Conservation (phyloP, 2,797 vertebrate genomes). For the Eupleurogrammus muticus region DNA sequence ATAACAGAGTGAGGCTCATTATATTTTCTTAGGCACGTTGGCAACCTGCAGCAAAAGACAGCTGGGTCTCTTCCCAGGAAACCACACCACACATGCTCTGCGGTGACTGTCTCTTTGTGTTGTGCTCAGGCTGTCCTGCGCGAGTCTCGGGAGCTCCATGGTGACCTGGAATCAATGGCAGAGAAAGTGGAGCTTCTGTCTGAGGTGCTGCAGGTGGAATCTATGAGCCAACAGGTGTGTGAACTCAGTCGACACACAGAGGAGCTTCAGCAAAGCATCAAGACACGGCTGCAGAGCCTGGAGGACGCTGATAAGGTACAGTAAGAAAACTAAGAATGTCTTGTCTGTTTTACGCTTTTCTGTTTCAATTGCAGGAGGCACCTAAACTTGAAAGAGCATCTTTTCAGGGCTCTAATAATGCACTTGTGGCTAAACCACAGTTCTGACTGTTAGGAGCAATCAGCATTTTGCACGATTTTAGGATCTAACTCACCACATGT, state of each 20-base stretch:
- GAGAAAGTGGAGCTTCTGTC: slow-evolving; percentile 90
- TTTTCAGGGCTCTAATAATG: too few species aligned
- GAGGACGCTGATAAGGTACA: slow-evolving; percentile 93
- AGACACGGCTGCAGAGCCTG: slow-evolving; percentile 87
- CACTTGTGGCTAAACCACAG: too few species aligned
- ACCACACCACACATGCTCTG: background rate
- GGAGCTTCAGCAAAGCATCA: slow-evolving; percentile 90
- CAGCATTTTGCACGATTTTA: too few species aligned
- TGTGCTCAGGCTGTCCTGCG: slow-evolving; percentile 88
- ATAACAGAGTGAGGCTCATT: background rate
- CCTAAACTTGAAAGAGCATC: too few species aligned
- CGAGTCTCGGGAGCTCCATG: slow-evolving; percentile 92
- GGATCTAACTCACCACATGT: too few species aligned
- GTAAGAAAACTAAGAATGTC: background rate
- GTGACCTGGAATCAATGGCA: slow-evolving; percentile 91
- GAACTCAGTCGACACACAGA: slow-evolving; percentile 91
- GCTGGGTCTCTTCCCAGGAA: background rate
- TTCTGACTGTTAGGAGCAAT: too few species aligned
- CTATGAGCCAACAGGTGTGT: slow-evolving; percentile 91
- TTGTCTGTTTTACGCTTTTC: background rate
- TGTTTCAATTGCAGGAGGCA: background rate
- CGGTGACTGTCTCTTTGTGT: background rate
- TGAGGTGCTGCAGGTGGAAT: slow-evolving; percentile 90
- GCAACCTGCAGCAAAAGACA: too few species aligned
- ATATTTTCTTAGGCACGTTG: background rate